Evolutionary conservation across 35 echinoderm and acorn worm species (phyloP).

Genomic region (Eucidaris tribuloides): DNA sequence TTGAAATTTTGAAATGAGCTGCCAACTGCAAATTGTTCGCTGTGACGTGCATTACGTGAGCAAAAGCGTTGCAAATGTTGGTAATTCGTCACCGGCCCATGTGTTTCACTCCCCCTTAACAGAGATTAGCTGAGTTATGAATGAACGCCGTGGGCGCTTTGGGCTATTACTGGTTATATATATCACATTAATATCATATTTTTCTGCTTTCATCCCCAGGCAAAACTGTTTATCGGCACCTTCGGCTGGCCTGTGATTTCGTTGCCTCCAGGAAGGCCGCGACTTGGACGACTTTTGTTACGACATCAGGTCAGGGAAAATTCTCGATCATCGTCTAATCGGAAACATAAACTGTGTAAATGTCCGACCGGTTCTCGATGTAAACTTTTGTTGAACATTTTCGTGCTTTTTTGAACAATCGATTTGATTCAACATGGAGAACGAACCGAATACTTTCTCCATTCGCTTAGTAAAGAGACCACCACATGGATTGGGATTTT

Average conservation of each 20-base stretch:
- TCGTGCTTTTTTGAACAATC: neutral
- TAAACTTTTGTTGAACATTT: neutral
- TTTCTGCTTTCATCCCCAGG: neutral
- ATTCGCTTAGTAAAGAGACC: slow-evolving; percentile 87
- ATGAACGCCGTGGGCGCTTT: neutral
- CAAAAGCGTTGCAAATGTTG: too few species aligned
- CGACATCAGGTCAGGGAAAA: neutral
- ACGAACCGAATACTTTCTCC: slow-evolving; percentile 92
- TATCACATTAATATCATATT: neutral
- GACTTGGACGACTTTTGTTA: neutral
- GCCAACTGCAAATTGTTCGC: too few species aligned
- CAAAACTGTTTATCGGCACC: slow-evolving; percentile 1
- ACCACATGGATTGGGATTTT: slow-evolving; percentile 86
- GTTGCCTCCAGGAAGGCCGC: neutral
- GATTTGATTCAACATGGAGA: slow-evolving; percentile 70
- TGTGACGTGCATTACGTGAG: too few species aligned
- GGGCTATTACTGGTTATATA: neutral
- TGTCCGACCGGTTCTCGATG: neutral
- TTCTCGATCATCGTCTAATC: neutral
- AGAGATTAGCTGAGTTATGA: too few species aligned
- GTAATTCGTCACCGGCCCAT: too few species aligned
- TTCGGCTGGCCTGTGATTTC: neutral
- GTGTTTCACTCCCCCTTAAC: too few species aligned
- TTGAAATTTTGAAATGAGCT: too few species aligned
- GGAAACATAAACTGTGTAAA: neutral